phyloP scores from a whole-genome alignment of 1,140 invertebrate species.

The Halesus radiatus region DNA sequence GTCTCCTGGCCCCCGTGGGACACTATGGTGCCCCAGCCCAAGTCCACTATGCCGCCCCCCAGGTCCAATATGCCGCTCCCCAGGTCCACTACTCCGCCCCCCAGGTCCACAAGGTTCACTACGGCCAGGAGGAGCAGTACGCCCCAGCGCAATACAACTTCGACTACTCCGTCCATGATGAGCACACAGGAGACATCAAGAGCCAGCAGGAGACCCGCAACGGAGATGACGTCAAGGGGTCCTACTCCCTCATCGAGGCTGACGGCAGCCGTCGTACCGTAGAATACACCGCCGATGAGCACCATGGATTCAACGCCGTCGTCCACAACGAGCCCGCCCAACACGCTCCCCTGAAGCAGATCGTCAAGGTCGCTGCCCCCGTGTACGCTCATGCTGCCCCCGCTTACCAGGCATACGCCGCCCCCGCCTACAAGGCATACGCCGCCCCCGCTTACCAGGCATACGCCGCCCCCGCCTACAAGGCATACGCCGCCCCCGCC shows the following conservation, averaged over 20 bases:
- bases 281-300: slow-evolving; percentile 80
- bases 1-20: slow-evolving; percentile 36
- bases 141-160: slow-evolving; percentile 61
- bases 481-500: slow-evolving; percentile 40
- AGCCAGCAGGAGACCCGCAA: slow-evolving; percentile 73
- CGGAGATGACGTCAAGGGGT: slow-evolving; percentile 73
- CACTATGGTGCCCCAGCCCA: slow-evolving; percentile 24
- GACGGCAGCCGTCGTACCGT: slow-evolving; percentile 80
- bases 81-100: not conserved
- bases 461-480: slow-evolving; percentile 50
- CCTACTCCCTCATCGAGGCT: slow-evolving; percentile 74
- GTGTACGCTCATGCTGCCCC: slow-evolving; percentile 53
- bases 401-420: slow-evolving; percentile 62
- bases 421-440: slow-evolving; percentile 53
- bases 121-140: slow-evolving; percentile 52
- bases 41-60: not conserved
- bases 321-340: slow-evolving; percentile 72
- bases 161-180: slow-evolving; percentile 71
- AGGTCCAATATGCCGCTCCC: not conserved
- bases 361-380: slow-evolving; percentile 59
- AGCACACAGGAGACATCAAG: slow-evolving; percentile 73
- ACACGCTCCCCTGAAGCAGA: slow-evolving; percentile 63
- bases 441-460: slow-evolving; percentile 34
- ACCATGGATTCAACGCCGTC: slow-evolving; percentile 80
- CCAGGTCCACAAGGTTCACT: not conserved